phyloP scores from a whole-genome alignment of 2,888 invertebrate species.

The Brachyptera putata region DNA sequence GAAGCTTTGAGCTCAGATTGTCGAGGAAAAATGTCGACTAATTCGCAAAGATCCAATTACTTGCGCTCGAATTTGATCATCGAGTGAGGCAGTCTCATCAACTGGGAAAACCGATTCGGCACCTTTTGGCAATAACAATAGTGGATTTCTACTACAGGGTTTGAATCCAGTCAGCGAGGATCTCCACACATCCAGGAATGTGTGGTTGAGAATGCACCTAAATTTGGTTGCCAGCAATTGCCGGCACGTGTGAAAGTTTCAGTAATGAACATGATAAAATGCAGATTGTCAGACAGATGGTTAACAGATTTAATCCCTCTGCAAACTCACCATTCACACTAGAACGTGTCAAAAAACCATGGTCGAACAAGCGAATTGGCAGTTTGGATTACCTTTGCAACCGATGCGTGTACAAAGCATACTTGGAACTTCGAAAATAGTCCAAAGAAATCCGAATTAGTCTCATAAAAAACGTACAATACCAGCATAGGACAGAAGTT shows the following conservation, averaged over 20 bases:
- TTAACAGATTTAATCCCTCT: constrained; percentile 30
- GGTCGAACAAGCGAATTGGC: no score
- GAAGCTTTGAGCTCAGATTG: not conserved
- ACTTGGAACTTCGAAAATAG: no score
- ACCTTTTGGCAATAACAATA: not conserved
- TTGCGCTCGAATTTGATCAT: constrained; percentile 4
- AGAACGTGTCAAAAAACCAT: constrained; percentile 33
- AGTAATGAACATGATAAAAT: constrained; percentile 34
- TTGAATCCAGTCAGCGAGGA: constrained; percentile 9
- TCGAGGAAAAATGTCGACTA: not conserved
- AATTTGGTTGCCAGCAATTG: not conserved
- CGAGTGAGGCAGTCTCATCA: constrained; percentile 1
- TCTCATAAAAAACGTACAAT: no score
- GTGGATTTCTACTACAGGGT: not conserved
- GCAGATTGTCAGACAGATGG: constrained; percentile 30
- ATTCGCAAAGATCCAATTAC: constrained; percentile 9
- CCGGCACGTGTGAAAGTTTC: constrained; percentile 26
- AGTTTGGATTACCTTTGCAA: no score
- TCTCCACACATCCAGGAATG: constrained; percentile 2
- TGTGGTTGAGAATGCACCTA: not conserved
- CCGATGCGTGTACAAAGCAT: no score
- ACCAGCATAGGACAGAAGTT: no score
- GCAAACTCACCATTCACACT: constrained; percentile 34
- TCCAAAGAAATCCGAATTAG: no score
- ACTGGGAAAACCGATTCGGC: not conserved